Percentiles rank a stretch among this genome's conserved stretches.
Evolutionary conservation across 2,888 invertebrate species (phyloP).

Genomic region (Temnothorax rugatulus): DNA sequence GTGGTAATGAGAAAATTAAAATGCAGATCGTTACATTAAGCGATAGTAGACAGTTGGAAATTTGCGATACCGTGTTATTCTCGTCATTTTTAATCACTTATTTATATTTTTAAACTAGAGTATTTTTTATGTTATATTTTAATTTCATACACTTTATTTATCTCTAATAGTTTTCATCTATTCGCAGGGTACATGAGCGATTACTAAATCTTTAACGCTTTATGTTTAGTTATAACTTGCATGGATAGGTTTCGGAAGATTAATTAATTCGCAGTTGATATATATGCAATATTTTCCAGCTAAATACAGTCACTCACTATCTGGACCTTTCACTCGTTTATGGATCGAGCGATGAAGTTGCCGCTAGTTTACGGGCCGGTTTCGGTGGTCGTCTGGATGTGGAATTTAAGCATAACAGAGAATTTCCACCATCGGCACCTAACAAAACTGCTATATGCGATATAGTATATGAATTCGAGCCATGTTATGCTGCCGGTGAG

Average conservation of each 20-base stretch:
- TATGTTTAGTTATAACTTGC: background rate
- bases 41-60: background rate
- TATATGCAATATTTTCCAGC: constrained; percentile 84
- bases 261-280: background rate
- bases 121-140: background rate
- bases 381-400: constrained; percentile 90
- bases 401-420: constrained; percentile 89
- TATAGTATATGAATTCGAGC: constrained; percentile 87
- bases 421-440: constrained; percentile 90
- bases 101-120: background rate
- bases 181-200: background rate
- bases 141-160: background rate
- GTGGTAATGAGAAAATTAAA: constrained; percentile 2
- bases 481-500: constrained; percentile 88
- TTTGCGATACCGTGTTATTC: background rate
- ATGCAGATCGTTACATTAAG: background rate
- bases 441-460: constrained; percentile 91
- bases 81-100: background rate
- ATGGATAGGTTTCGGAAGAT: background rate
- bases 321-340: constrained; percentile 94
- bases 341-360: constrained; percentile 90
- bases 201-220: background rate
- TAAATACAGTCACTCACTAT: constrained; percentile 90
- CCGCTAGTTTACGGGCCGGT: constrained; percentile 89
- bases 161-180: background rate